Evolutionary conservation across 2,113 vertebrate genomes (phyloP).

Genomic region (Jacana jacana): DNA sequence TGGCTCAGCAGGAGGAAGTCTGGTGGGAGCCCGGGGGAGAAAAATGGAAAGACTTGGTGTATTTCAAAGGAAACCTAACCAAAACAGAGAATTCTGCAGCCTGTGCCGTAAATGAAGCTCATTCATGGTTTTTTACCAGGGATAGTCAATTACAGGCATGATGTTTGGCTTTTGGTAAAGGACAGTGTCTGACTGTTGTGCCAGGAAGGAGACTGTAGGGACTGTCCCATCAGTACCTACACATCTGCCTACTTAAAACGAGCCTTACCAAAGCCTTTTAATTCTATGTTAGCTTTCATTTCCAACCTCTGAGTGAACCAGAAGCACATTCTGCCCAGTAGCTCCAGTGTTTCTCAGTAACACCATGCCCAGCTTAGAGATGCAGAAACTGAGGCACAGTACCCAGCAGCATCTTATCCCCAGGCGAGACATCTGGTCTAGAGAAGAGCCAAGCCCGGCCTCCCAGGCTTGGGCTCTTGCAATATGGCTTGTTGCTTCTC

Average conservation of each 20-base stretch:
- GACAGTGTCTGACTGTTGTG: constrained; percentile 10
- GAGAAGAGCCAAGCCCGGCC: not conserved
- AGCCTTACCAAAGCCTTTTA: not conserved
- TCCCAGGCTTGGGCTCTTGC: not conserved
- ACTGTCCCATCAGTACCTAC: not conserved
- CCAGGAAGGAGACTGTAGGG: not conserved
- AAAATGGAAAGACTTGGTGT: constrained; percentile 38
- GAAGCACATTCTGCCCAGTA: not conserved
- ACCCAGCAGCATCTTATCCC: not conserved
- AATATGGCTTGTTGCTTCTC: not conserved
- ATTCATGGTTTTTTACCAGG: constrained; percentile 44
- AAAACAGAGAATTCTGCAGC: constrained; percentile 55
- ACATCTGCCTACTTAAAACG: not conserved
- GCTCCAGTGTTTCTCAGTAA: not conserved
- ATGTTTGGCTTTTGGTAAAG: constrained; percentile 34
- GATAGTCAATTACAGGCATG: constrained; percentile 21
- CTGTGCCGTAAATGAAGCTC: constrained; percentile 54
- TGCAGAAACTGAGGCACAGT: not conserved
- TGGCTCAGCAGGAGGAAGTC: constrained; percentile 58
- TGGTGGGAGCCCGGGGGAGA: not conserved
- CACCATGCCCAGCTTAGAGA: not conserved
- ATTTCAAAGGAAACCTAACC: constrained; percentile 57
- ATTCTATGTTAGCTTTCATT: not conserved
- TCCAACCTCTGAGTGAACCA: not conserved
- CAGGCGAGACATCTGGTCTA: not conserved